Evolutionary conservation across 2,888 invertebrate genomes (phyloP), one percentile per base, ranked within the genome.

Genomic region (Drosophila birchii): DNA sequence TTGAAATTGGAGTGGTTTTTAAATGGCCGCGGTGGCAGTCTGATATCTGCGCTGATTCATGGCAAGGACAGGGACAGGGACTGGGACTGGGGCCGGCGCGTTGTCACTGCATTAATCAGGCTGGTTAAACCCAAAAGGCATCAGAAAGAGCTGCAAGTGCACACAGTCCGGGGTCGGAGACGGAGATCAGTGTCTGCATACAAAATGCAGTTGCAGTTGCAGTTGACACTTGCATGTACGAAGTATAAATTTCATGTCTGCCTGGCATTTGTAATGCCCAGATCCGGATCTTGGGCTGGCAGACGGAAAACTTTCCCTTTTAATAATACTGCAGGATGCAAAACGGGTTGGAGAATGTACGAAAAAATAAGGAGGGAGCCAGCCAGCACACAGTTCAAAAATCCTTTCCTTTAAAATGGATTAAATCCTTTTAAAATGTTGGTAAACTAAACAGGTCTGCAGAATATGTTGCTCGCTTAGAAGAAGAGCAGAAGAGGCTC

Each of bases 221-320:
- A 83, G 86, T 78, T 84, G 87, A 84, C 79, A 81, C 63, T 81
- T 73, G 70, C 73, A 53, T 44, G 75, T 63, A 71, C 63, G 44
- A 59, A 75, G 75, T 73, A 71, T 71, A 71, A 76, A 68, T 60
- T 75, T 69, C 59, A 73, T 76, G 83, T 71, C 56, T 76, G 83
- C 69, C 55, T 76, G 69, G 81, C 86, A 86, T 82, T 88, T 86
- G 80, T 82, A 82, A 82, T 82, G 77, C 44, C 62, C 58, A 56
- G 57, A 80, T 75, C 75, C 75, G 75, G 75, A 75, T 75, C 75
- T 78, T 78, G 58, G 58, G 43, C 45, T n/a, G 47, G 16, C 39
- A 57, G 49, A 49, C 75, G 51, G 38, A 71, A 74, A 74, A 69
- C 76, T 74, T 76, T 69, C 76, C 74, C 76, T 76, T 69, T 69